Conservation (phyloP, 2,113 vertebrate species). For the Sphyrna mokarran region DNA sequence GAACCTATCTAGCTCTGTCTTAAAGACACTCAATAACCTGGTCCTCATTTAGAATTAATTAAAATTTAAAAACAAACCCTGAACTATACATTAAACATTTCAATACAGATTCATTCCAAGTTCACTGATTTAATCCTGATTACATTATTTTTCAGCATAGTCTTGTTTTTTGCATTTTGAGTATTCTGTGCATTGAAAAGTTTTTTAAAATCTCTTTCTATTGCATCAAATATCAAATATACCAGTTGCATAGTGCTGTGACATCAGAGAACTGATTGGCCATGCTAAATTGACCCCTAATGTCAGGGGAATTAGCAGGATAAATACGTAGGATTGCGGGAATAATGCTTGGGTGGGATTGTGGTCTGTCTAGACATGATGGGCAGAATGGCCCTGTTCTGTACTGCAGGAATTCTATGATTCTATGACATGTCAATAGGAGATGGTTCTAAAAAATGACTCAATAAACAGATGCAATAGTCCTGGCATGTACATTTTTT, state of each 20-base stretch:
- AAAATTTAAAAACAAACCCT: neutral
- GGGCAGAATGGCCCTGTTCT: too few relatives aligned
- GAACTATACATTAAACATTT: neutral
- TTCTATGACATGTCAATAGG: neutral
- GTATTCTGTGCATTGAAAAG: neutral
- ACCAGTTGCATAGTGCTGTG: neutral
- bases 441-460: neutral
- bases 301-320: too few relatives aligned
- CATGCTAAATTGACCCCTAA: too few relatives aligned
- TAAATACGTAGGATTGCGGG: too few relatives aligned
- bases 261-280: neutral
- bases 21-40: too few relatives aligned
- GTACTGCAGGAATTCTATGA: too few relatives aligned
- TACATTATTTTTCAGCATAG: neutral
- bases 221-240: neutral
- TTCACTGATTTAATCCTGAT: neutral
- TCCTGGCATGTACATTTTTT: neutral
- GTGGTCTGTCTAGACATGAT: too few relatives aligned
- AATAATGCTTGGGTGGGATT: too few relatives aligned
- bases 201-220: neutral
- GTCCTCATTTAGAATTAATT: neutral
- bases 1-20: too few relatives aligned
- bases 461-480: neutral
- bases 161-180: neutral
- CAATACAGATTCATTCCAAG: neutral